Percentiles rank a stretch among this genome's conserved stretches.
Conservation (phyloP, 2,888 invertebrate genomes). For the Adela reaumurella region DNA sequence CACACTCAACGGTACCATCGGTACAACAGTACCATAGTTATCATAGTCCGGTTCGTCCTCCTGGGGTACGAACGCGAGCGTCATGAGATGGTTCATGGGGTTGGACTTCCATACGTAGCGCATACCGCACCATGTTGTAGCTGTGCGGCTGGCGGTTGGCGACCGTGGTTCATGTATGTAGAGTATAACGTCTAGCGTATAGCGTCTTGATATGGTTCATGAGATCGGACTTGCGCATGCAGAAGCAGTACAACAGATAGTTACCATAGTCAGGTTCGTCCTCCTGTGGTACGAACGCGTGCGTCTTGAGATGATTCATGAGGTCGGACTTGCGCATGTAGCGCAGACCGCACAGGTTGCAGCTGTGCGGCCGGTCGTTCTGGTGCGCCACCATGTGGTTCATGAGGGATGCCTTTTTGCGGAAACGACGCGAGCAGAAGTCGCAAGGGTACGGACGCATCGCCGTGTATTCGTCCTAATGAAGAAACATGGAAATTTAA, state of each 20-base stretch:
- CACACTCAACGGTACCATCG: no score
- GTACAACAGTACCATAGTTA: conserved; percentile 17
- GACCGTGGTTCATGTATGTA: no score
- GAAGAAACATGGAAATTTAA: conserved; percentile 1
- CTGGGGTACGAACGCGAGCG: conserved; percentile 74
- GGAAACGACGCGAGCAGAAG: conserved; percentile 79
- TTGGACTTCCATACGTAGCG: conserved; percentile 76
- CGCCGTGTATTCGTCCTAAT: conserved; percentile 69
- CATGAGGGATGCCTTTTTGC: conserved; percentile 79
- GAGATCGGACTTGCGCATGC: no score
- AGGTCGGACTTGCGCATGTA: conserved; percentile 77
- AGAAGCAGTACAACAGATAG: conserved; percentile 9
- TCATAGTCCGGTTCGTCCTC: conserved; percentile 56
- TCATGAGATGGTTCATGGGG: conserved; percentile 78
- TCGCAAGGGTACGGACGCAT: conserved; percentile 82
- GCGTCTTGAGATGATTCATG: conserved; percentile 79
- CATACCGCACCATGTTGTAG: conserved; percentile 78
- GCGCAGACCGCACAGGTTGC: conserved; percentile 77
- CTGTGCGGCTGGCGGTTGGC: conserved; percentile 78
- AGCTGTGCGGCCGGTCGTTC: conserved; percentile 77
- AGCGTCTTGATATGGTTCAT: no score
- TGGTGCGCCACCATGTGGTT: conserved; percentile 87
- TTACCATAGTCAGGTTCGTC: conserved; percentile 56
- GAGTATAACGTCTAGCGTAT: no score
- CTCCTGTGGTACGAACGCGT: conserved; percentile 71